A percentile compares a stretch with the other conserved stretches of the same genome.
phyloP scores from a whole-genome alignment of 1,140 invertebrate genomes.

The Tenebrio molitor region DNA sequence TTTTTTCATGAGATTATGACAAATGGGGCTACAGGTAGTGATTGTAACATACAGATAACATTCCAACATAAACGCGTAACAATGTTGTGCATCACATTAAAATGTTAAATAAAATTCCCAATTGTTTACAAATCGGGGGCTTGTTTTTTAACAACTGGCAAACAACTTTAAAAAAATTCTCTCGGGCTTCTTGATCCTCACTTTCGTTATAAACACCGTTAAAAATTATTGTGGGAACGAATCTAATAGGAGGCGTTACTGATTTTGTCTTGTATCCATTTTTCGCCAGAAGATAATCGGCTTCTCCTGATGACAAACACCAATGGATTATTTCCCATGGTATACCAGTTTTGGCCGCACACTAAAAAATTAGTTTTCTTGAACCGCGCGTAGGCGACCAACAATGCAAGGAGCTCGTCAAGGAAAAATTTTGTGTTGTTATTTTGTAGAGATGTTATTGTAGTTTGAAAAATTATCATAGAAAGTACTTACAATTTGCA shows the following conservation, averaged over 20 bases:
- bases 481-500: slow-evolving; percentile 1
- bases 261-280: slow-evolving; percentile 71
- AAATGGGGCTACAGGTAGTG: no score
- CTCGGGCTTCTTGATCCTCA: slow-evolving; percentile 23
- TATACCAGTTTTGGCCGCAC: slow-evolving; percentile 65
- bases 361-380: slow-evolving; percentile 65
- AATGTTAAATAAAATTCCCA: no score
- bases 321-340: slow-evolving; percentile 60
- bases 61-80: no score
- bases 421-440: no score
- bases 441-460: no score
- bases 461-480: no score
- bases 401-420: background rate
- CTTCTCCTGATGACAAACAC: slow-evolving; percentile 64
- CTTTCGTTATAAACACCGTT: slow-evolving; percentile 64
- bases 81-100: no score
- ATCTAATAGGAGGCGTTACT: slow-evolving; percentile 68
- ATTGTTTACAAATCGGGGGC: slow-evolving; percentile 43
- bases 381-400: no score
- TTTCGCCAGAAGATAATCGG: slow-evolving; percentile 68
- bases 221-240: slow-evolving; percentile 74
- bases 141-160: slow-evolving; percentile 22
- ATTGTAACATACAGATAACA: no score
- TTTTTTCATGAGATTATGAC: no score
- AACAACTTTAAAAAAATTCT: slow-evolving; percentile 43